A percentile compares a stretch with the other conserved stretches of the same genome.
These are phyloP conservation scores for Smithornis capensis DNA, from an alignment of 2,113 vertebrate genomes.

Conservation along the genomic window DNA sequence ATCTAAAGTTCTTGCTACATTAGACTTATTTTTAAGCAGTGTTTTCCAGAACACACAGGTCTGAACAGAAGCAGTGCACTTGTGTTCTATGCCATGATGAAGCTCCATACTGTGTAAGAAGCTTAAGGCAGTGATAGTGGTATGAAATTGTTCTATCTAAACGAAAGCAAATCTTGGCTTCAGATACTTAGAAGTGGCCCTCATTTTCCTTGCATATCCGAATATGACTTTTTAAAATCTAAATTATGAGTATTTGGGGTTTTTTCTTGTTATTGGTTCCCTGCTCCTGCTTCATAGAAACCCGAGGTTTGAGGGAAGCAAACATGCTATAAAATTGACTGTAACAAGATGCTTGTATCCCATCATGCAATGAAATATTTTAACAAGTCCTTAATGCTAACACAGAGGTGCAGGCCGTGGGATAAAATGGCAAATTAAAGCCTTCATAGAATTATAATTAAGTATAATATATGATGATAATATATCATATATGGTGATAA, in stretches of 20 bases:
- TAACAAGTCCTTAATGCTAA: not conserved
- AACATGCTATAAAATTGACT: not conserved
- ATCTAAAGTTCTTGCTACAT: not conserved
- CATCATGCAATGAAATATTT: not conserved
- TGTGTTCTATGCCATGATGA: not conserved
- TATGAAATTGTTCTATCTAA: not conserved
- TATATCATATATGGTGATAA: not conserved
- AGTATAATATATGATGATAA: not conserved
- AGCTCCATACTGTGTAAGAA: not conserved
- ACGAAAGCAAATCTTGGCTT: not conserved
- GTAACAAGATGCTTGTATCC: not conserved
- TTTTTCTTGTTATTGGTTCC: not conserved
- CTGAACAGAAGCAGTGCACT: not conserved
- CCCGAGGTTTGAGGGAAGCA: not conserved
- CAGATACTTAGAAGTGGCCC: not conserved
- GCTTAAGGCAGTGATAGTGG: not conserved
- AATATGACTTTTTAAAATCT: not conserved
- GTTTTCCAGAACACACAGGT: not conserved
- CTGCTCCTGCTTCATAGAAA: not conserved
- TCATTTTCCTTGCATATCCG: not conserved
- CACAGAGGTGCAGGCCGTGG: accelerated
- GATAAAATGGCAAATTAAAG: not conserved
- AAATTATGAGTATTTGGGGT: accelerated
- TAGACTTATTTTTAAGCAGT: not conserved
- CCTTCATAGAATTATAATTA: not conserved